Conservation (phyloP, 1,140 invertebrate genomes). For the Chrysomallon squamiferum region DNA sequence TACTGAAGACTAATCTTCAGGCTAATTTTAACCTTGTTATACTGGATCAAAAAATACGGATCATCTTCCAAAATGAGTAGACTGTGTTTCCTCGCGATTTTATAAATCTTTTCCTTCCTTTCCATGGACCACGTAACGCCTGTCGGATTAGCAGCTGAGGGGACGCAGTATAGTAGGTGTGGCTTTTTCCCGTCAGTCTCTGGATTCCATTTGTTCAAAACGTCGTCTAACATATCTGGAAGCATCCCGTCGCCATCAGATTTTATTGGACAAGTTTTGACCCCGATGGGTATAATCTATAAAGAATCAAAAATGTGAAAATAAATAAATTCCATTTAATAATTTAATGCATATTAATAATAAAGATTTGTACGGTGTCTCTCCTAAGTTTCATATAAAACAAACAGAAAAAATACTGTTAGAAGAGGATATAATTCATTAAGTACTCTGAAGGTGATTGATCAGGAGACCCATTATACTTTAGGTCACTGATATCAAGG, state of each 20-base stretch:
- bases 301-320: not conserved
- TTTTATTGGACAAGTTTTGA: conserved; percentile 5
- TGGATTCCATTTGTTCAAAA: conserved; percentile 33
- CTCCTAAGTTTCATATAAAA: not conserved
- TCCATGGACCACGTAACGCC: conserved; percentile 72
- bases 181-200: conserved; percentile 33
- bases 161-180: conserved; percentile 69
- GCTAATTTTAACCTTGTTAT: conserved; percentile 59
- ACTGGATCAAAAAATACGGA: conserved; percentile 79
- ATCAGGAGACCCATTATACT: not conserved
- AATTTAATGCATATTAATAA: not conserved
- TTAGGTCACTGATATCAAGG: too few relatives aligned
- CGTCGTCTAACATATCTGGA: conserved; percentile 9
- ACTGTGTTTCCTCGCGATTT: conserved; percentile 75
- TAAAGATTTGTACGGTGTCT: not conserved
- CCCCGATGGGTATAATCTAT: conserved; percentile 14
- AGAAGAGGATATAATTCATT: not conserved
- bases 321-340: not conserved
- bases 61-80: conserved; percentile 82
- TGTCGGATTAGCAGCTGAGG: conserved; percentile 73
- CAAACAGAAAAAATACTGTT: not conserved
- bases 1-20: too few relatives aligned
- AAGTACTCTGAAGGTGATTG: not conserved
- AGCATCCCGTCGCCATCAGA: conserved; percentile 25
- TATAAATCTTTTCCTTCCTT: conserved; percentile 74